These are phyloP conservation scores for Tupaia chinensis DNA, from an alignment of 2,113 vertebrate genomes.

Conservation along the genomic window DNA sequence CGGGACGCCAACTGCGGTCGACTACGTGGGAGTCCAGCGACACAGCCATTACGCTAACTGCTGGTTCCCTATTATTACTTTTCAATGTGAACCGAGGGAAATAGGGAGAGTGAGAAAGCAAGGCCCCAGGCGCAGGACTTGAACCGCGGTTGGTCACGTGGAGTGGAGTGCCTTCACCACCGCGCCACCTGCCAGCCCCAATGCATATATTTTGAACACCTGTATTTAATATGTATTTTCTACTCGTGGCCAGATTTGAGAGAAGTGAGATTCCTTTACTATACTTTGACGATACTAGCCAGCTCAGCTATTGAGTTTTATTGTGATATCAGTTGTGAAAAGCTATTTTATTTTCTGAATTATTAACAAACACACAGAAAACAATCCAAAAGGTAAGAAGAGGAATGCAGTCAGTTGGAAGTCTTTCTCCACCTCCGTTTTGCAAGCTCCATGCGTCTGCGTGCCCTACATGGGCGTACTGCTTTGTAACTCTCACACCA, in stretches of 20 bases:
- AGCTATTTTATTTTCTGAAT: neutral
- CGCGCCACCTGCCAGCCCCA: neutral
- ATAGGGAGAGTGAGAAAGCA: too few relatives aligned
- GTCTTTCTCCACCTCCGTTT: neutral
- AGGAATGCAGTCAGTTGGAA: neutral
- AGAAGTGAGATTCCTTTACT: neutral
- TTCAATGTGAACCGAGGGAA: too few relatives aligned
- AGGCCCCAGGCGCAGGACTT: too few relatives aligned
- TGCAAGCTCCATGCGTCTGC: too few relatives aligned
- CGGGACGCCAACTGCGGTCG: too few relatives aligned
- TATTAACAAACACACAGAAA: neutral
- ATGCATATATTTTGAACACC: conserved; percentile 7
- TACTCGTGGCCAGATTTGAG: neutral
- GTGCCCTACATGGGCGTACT: too few relatives aligned
- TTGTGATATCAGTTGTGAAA: neutral
- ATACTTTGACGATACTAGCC: neutral
- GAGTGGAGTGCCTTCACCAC: too few relatives aligned
- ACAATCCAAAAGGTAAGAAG: neutral
- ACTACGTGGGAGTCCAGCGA: too few relatives aligned
- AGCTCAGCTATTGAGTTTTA: neutral
- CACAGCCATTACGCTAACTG: too few relatives aligned
- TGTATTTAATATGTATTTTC: conserved; percentile 7
- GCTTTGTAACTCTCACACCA: too few relatives aligned
- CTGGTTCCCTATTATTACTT: too few relatives aligned
- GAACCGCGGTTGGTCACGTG: too few relatives aligned